phyloP scores from a whole-genome alignment of 1,140 invertebrate species.

The Ruditapes philippinarum region DNA sequence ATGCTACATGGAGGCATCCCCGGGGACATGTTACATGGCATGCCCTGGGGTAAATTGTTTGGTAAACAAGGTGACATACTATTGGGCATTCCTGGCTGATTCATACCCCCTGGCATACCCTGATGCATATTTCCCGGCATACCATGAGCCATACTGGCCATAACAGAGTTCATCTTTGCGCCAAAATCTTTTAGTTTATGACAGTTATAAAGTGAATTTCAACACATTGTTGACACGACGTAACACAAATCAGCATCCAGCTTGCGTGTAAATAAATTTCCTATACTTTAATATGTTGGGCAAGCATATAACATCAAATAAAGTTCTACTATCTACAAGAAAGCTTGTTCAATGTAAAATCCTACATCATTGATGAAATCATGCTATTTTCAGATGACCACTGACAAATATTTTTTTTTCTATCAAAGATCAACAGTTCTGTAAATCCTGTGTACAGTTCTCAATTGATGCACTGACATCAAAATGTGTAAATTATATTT shows the following conservation, averaged over 20 bases:
- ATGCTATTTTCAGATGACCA: no score
- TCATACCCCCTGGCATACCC: slow-evolving; percentile 22
- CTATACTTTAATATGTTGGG: no score
- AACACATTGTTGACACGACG: not conserved
- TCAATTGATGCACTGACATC: no score
- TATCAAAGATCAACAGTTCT: no score
- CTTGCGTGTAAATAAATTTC: not conserved
- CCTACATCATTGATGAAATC: not conserved
- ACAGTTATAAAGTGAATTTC: no score
- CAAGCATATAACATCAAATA: not conserved
- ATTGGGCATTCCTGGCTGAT: slow-evolving; percentile 33
- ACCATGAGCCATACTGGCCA: slow-evolving; percentile 47
- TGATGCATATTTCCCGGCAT: slow-evolving; percentile 44
- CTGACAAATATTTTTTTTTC: no score
- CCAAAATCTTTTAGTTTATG: not conserved
- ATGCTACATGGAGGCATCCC: slow-evolving; percentile 43
- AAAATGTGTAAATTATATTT: no score
- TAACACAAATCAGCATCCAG: not conserved
- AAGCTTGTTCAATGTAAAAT: not conserved
- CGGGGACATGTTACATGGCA: slow-evolving; percentile 40
- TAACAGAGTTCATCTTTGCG: slow-evolving; percentile 47
- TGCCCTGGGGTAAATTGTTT: slow-evolving; percentile 48
- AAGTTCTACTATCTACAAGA: slow-evolving; percentile 20
- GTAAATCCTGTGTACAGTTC: no score
- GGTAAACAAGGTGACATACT: slow-evolving; percentile 59